Evolutionary conservation across 2,797 vertebrate genomes (phyloP), one percentile per base, ranked within the genome.

Genomic region (Amblyraja radiata): DNA sequence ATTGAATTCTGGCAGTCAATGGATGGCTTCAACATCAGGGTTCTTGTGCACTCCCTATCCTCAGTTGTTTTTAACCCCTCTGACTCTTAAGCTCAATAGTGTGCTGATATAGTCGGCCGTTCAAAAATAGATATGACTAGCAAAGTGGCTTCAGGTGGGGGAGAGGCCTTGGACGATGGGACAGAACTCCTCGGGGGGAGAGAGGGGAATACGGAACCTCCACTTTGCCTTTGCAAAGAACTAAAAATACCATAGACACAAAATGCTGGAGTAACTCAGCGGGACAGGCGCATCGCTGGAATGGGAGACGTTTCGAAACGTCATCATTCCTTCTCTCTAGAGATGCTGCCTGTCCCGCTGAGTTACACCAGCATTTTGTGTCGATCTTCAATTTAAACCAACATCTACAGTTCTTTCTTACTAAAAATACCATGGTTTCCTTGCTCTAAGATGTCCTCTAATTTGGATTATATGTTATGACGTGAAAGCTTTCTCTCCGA

Each of bases 1-100:
- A 88, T 65, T 63, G 6, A 88, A 88, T 88, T 68, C 63, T 68
- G 84, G 84, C 84, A 88, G 84, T 88, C 84, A 68, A n/a, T 65
- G 84, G 84, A 88, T 88, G 84, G 84, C 84, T 88, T 88, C 84
- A 88, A 88, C n/a, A 88, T 88, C 84, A 88, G 84, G 84, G 84
- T 88, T 88, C 84, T 88, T 88, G 32, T 8, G 0, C n/a, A 65
- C 54, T n/a, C 61, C 61, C 84, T 6, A 63, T 18, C 9, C n/a
- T 28, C 13, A 88, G 14, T 68, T 88, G 9, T 36, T 88, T 88
- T 74, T 63, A 63, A 3, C 28, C 83, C 16, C 84, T 36, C 16
- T 68, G 6, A 3, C 84, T 88, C 36, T 36, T 14, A 68, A 68
- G 54, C 36, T n/a, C 68, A 32, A 68, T 88, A 36, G 61, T 18